Conservation (phyloP, 37 sponge, comb jelly and placozoan genomes). For the Axinella damicornis region DNA sequence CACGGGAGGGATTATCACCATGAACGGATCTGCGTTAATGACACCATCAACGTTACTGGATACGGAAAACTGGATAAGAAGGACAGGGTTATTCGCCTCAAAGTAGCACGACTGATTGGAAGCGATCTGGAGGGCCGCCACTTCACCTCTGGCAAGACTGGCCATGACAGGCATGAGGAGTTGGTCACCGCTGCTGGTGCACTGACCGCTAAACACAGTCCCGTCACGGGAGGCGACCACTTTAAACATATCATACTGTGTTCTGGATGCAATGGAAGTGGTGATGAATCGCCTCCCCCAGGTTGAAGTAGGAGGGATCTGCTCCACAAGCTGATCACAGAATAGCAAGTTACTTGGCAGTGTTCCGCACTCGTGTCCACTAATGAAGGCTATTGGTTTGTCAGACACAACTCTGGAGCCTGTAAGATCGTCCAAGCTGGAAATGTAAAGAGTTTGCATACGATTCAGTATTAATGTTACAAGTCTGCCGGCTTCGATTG, state of each 20-base stretch:
- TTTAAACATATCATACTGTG: too few species aligned
- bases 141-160: not conserved
- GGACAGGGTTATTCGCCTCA: too few species aligned
- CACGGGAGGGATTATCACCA: too few species aligned
- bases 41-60: not conserved
- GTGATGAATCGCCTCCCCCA: slow-evolving; percentile 11
- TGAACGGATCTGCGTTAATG: too few species aligned
- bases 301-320: slow-evolving; percentile 6
- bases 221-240: too few species aligned
- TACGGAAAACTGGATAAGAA: too few species aligned
- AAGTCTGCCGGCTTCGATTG: not conserved
- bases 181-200: not conserved
- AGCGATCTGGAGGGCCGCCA: too few species aligned
- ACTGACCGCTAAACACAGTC: too few species aligned
- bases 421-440: slow-evolving; percentile 35
- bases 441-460: slow-evolving; percentile 31
- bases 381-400: slow-evolving; percentile 47
- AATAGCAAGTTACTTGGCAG: slow-evolving; percentile 18
- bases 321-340: slow-evolving; percentile 32
- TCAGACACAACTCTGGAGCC: slow-evolving; percentile 46
- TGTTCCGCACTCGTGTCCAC: slow-evolving; percentile 61
- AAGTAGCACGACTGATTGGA: too few species aligned
- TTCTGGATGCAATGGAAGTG: not conserved
- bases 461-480: not conserved
- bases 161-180: not conserved